These are phyloP conservation scores for Ictidomys tridecemlineatus DNA, from an alignment of 2,113 vertebrate genomes.

Conservation along the genomic window DNA sequence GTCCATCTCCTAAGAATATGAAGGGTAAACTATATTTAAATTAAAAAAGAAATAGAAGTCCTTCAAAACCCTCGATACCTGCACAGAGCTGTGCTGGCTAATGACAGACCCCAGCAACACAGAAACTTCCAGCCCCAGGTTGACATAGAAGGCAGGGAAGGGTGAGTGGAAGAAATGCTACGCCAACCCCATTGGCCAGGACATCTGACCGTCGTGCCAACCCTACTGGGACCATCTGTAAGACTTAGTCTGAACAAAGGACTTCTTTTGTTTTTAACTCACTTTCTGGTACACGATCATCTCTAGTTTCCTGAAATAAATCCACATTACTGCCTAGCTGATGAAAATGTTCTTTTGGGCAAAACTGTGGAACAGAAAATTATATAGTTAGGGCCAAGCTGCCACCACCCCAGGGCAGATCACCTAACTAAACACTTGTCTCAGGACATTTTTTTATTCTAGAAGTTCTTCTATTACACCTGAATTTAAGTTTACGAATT, in stretches of 20 bases:
- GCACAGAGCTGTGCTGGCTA: background rate
- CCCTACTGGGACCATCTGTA: background rate
- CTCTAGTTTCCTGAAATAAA: conserved; percentile 28
- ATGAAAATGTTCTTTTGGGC: background rate
- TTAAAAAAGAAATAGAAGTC: background rate
- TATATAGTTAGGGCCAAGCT: background rate
- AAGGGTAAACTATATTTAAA: background rate
- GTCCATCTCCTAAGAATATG: background rate
- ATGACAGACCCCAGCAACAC: background rate
- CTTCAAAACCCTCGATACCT: background rate
- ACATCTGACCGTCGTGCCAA: background rate
- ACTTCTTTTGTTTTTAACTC: background rate
- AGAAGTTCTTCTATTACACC: background rate
- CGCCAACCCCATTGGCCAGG: rapidly evolving
- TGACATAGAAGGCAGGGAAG: background rate
- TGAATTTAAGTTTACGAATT: background rate
- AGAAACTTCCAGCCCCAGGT: background rate
- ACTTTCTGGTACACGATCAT: background rate
- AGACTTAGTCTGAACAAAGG: background rate
- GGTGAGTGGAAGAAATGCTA: background rate
- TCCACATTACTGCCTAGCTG: background rate
- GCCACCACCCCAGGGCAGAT: background rate
- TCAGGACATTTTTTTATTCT: background rate
- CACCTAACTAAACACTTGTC: background rate
- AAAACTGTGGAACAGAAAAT: background rate